Conservation (phyloP, 2,888 invertebrate species). For the Conchocele bisecta region DNA sequence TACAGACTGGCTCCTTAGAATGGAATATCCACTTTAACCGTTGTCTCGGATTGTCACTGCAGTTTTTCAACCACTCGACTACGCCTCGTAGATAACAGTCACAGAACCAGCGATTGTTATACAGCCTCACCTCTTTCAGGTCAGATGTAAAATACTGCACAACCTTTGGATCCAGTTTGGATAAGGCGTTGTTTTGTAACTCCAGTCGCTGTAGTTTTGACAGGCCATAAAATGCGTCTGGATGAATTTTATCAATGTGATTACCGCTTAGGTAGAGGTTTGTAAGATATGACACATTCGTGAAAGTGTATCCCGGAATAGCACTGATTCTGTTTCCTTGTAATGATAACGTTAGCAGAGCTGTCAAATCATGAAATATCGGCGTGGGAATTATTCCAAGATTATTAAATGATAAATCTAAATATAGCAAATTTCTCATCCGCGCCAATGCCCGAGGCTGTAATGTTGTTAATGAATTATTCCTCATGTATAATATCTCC, state of each 20-base stretch:
- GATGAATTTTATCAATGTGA: constrained; percentile 65
- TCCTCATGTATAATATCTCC: constrained; percentile 66
- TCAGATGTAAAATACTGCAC: constrained; percentile 63
- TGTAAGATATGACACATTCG: constrained; percentile 60
- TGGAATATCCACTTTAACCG: constrained; percentile 66
- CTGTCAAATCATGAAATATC: constrained; percentile 63
- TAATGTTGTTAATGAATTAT: constrained; percentile 68
- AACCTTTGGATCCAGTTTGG: constrained; percentile 59
- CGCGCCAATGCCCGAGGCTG: constrained; percentile 63
- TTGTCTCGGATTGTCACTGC: constrained; percentile 44
- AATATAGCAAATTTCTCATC: constrained; percentile 55
- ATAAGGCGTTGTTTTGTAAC: constrained; percentile 72
- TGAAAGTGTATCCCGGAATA: constrained; percentile 62
- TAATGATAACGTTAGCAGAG: constrained; percentile 65
- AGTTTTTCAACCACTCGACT: constrained; percentile 66
- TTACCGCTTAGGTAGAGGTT: constrained; percentile 72
- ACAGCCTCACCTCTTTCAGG: constrained; percentile 66
- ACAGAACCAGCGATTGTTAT: constrained; percentile 77
- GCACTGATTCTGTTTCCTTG: constrained; percentile 66
- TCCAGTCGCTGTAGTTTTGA: constrained; percentile 65
- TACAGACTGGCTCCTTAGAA: constrained; percentile 64
- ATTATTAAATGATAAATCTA: constrained; percentile 72
- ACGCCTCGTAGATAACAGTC: constrained; percentile 77
- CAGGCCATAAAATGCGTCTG: constrained; percentile 66
- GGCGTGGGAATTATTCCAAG: constrained; percentile 63